Conservation (phyloP, 2,113 vertebrate species). For the Dasyurus viverrinus region DNA sequence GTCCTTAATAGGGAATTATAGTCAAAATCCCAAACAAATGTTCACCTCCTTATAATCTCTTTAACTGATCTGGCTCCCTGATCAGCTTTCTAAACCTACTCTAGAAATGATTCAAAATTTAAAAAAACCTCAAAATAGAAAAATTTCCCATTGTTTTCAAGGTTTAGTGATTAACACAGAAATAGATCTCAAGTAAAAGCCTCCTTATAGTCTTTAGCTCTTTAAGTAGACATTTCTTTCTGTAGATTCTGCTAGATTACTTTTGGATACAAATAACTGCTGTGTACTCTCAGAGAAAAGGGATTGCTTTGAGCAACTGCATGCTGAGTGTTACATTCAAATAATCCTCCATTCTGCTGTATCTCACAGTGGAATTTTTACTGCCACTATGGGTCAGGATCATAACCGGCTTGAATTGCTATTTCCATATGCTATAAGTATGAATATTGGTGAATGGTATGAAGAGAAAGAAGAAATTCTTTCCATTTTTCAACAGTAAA, state of each 20-base stretch:
- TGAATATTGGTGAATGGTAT: neutral
- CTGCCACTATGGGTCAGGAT: slow-evolving; percentile 28
- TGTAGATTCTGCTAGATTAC: slow-evolving; percentile 3
- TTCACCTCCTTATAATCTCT: neutral
- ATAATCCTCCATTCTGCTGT: slow-evolving; percentile 10
- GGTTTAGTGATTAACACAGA: slow-evolving; percentile 4
- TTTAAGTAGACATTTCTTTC: slow-evolving; percentile 1
- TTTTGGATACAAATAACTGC: neutral
- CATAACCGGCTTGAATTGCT: slow-evolving; percentile 32
- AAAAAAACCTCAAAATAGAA: neutral
- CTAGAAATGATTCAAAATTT: neutral
- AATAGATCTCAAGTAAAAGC: neutral
- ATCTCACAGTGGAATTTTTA: neutral
- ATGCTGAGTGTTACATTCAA: too few species aligned
- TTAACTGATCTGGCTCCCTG: neutral
- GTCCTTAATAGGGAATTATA: neutral
- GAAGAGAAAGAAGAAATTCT: slow-evolving; percentile 36
- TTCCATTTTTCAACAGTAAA: slow-evolving; percentile 20
- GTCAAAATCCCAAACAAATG: neutral
- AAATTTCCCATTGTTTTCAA: neutral
- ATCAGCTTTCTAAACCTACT: neutral
- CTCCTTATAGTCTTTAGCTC: neutral
- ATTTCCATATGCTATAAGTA: slow-evolving; percentile 15
- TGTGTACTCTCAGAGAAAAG: neutral
- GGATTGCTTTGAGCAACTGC: neutral